These are phyloP conservation scores for Pteronotus mesoamericanus DNA, from an alignment of 2,797 vertebrate species.

Conservation along the genomic window DNA sequence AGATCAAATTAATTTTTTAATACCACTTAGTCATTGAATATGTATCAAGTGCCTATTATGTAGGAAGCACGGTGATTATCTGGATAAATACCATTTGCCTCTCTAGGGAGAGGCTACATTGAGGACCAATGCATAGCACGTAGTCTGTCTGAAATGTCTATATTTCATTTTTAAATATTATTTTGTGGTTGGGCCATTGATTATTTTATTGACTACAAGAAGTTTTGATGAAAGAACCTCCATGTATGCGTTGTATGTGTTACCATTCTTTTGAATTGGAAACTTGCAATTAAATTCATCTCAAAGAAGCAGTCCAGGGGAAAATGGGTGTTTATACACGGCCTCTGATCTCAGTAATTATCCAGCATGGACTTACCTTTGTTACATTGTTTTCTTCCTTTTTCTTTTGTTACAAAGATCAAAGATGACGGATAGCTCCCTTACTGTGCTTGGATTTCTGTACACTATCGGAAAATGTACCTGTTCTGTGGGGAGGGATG, in stretches of 20 bases:
- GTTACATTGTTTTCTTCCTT: conserved; percentile 21
- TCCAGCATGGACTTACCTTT: neutral
- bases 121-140: neutral
- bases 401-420: conserved; percentile 13
- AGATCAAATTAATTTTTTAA: conserved; percentile 47
- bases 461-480: neutral
- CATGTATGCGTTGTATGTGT: neutral
- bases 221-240: neutral
- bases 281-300: conserved; percentile 27
- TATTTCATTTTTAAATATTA: conserved; percentile 7
- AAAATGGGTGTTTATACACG: neutral
- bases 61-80: neutral
- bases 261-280: conserved; percentile 28
- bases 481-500: conserved; percentile 6
- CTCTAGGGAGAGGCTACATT: neutral
- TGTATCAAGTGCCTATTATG: neutral
- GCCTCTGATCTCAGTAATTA: neutral
- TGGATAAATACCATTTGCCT: neutral
- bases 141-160: neutral
- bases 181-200: neutral
- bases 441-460: neutral
- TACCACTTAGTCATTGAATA: neutral
- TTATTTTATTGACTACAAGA: conserved; percentile 16
- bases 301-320: neutral
- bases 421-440: neutral